Conservation (phyloP, 2,888 invertebrate genomes). For the Lomographa bimaculata region DNA sequence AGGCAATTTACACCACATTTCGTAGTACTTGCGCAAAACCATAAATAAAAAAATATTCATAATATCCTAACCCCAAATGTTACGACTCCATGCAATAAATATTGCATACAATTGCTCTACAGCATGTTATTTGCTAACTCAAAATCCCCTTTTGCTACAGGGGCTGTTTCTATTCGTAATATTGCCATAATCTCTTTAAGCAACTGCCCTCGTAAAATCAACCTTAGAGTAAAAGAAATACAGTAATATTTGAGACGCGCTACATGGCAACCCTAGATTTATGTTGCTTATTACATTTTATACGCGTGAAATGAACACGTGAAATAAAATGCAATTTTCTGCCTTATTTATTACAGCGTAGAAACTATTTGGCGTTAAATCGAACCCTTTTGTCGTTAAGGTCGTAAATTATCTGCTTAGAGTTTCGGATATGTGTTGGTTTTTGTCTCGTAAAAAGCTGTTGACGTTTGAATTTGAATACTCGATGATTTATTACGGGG, state of each 20-base stretch:
- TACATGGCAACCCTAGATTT: constrained; percentile 61
- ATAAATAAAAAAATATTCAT: constrained; percentile 54
- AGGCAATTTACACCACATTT: too few species aligned
- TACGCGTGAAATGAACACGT: constrained; percentile 73
- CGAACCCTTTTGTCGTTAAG: constrained; percentile 64
- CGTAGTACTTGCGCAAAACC: constrained; percentile 12
- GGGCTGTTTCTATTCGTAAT: constrained; percentile 74
- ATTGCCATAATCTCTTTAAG: constrained; percentile 56
- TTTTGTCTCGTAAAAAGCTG: constrained; percentile 55
- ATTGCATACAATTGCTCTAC: constrained; percentile 67
- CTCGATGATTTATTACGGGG: constrained; percentile 8
- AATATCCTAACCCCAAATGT: constrained; percentile 57
- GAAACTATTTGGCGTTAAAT: constrained; percentile 51
- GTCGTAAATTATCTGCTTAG: constrained; percentile 75
- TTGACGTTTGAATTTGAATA: constrained; percentile 49
- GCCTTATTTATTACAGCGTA: constrained; percentile 58
- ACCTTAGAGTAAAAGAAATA: constrained; percentile 40
- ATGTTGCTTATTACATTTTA: constrained; percentile 78
- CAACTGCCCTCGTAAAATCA: constrained; percentile 38
- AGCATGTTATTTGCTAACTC: constrained; percentile 73
- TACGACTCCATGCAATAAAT: constrained; percentile 65
- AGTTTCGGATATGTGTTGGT: constrained; percentile 73
- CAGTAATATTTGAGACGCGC: constrained; percentile 17
- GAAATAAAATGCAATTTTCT: constrained; percentile 62
- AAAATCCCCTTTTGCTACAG: constrained; percentile 58